Evolutionary conservation across 2,888 invertebrate genomes (phyloP), one percentile per base, ranked within the genome.

Genomic region (Drosophila meridiana): DNA sequence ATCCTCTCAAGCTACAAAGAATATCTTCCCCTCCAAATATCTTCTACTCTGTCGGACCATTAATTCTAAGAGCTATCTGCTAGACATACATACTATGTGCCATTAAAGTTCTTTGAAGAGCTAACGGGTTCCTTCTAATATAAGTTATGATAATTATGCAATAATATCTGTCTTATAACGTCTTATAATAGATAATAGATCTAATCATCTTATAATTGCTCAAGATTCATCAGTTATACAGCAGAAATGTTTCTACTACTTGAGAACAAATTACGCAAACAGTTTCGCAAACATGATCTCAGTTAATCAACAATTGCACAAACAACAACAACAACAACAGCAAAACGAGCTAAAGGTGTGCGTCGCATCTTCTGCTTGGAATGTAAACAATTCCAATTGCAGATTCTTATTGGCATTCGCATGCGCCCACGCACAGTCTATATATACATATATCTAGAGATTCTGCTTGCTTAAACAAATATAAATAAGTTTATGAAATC

Each of bases 351-450:
- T 7, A 4, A 13, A 40, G 38, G 62, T 62, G 63, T 47, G 63
- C 34, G 34, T 13, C 38, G 8, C 36, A 30, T 34, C 45, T 36
- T 67, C 61, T 45, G 58, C 43, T 77, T 67, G 78, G 73, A 64
- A 73, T 20, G 8, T 8, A 4, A 28, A 8, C 26, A 67, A 52
- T 36, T 36, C 52, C 52, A 36, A 52, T 52, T 63, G 53, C 7
- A 52, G 30, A 53, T 55, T 73, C 73, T 57, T 48, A 57, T 56
- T 65, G 59, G 30, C 47, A 63, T n/a, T 42, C 40, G 40, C 40
- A 40, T 20, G 3, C 30, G 32, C 75, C 79, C 79, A 78, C 77
- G 74, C 78, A 55, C 28, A 8, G 7, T 26, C 40, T 30, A 26
- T 28, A 20, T 26, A 26, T 28, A 8, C 1, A 45, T 40, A n/a